Conservation (phyloP, 2,888 invertebrate genomes). For the Watsonalla binaria region DNA sequence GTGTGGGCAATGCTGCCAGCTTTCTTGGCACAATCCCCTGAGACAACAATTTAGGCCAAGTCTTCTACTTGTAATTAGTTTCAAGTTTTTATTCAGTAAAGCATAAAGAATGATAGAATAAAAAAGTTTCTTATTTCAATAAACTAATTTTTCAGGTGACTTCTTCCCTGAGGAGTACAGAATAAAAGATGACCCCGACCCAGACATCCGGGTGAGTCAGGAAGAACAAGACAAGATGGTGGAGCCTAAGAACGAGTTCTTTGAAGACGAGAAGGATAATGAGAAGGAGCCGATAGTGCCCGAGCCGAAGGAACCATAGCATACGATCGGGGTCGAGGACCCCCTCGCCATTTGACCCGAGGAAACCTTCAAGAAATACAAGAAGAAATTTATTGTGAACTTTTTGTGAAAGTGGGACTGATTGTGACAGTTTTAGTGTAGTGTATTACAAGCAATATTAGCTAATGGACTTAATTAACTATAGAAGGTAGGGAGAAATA, state of each 20-base stretch:
- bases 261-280: constrained; percentile 93
- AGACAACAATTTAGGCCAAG: no score
- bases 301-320: constrained; percentile 67
- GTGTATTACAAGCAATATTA: not conserved
- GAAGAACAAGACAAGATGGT: constrained; percentile 90
- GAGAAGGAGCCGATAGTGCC: constrained; percentile 81
- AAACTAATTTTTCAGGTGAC: constrained; percentile 73
- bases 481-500: no score
- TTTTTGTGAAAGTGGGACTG: not conserved
- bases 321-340: constrained; percentile 48
- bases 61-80: no score
- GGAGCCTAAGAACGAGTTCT: constrained; percentile 93
- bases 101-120: no score
- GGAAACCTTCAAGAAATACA: constrained; percentile 30
- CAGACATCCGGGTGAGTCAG: constrained; percentile 87
- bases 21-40: no score
- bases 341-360: constrained; percentile 55
- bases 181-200: constrained; percentile 88
- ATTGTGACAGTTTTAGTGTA: not conserved
- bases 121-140: not conserved
- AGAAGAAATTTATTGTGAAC: constrained; percentile 20
- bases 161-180: constrained; percentile 85
- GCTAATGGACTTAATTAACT: no score
- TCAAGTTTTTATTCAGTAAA: no score
- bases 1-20: no score